A percentile compares a stretch with the other conserved stretches of the same genome.
phyloP scores from a whole-genome alignment of 64 coral and sea anemone genomes.

The Montipora cactus region DNA sequence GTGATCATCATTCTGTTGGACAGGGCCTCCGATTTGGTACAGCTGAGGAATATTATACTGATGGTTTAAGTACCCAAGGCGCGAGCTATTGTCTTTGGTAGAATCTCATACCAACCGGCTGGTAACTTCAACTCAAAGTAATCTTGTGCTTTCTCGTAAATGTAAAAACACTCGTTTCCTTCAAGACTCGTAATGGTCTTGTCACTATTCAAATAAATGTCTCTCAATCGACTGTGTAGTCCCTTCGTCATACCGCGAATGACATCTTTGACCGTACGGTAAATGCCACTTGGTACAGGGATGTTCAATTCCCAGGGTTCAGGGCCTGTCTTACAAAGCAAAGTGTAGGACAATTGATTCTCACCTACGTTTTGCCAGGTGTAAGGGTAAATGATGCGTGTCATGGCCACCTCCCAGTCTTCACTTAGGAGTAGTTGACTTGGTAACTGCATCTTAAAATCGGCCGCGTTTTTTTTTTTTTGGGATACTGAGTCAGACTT shows the following conservation, averaged over 20 bases:
- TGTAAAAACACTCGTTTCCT: conserved; percentile 24
- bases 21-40: too few species aligned
- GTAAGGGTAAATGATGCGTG: background rate
- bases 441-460: background rate
- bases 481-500: background rate
- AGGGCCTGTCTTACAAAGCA: background rate
- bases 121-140: background rate
- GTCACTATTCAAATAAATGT: background rate
- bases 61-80: background rate
- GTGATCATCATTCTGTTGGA: background rate
- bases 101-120: background rate
- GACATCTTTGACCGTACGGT: background rate
- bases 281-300: background rate
- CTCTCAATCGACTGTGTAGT: background rate
- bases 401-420: background rate
- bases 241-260: background rate
- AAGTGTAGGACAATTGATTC: background rate
- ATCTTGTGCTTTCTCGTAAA: background rate
- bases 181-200: background rate
- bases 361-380: background rate
- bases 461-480: background rate
- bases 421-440: background rate
- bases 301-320: background rate
- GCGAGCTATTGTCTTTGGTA: background rate
- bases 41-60: background rate